Base-by-base conservation (phyloP, 2,797 vertebrate species). In the Myripristis murdjan region DNA sequence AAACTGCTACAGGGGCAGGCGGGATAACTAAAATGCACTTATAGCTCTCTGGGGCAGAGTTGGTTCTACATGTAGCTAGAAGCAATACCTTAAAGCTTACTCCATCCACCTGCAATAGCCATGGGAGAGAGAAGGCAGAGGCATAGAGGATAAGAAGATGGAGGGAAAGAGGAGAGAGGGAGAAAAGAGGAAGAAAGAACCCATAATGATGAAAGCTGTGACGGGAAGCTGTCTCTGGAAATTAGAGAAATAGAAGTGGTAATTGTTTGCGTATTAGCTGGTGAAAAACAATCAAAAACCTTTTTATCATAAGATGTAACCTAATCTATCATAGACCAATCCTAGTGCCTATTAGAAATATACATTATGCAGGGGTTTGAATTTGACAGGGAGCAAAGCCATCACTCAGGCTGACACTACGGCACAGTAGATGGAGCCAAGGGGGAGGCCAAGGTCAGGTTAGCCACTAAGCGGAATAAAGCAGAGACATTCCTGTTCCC, bases 61-160 rank as follows among this genome's bases (percentile, higher is more conserved):
- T 70, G 18, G 69, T 43, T 88, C 79, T 89, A 83, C 47, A 51
- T 72, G 64, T 71, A 92, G 69, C 91, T 88, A 89, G 73, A 92
- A 90, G 90, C 90, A 91, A 79, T 93, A 93, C 92, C 92, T 93
- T 89, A 67, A 72, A 73, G 83, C 77, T 89, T 80, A 91, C 74
- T 89, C 88, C 87, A 51, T 92, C 92, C 91, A 90, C 91, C 91
- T 93, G 91, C 67, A 91, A 90, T 52, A 84, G 84, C 82, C 88
- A 88, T 1, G 16, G 82, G 82, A 90, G 78, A 90, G 70, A 87
- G 76, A 87, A 87, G 62, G 76, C 58, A 77, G 74, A 54, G 56
- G 84, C 64, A 66, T 33, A 75, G 71, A 73, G 84, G 89, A 76
- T 43, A 73, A 82, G 68, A 74, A 86, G 87, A 61, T 68, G 83